These are phyloP conservation scores for Bombus fervidus DNA, from an alignment of 1,140 invertebrate species.

Conservation along the genomic window DNA sequence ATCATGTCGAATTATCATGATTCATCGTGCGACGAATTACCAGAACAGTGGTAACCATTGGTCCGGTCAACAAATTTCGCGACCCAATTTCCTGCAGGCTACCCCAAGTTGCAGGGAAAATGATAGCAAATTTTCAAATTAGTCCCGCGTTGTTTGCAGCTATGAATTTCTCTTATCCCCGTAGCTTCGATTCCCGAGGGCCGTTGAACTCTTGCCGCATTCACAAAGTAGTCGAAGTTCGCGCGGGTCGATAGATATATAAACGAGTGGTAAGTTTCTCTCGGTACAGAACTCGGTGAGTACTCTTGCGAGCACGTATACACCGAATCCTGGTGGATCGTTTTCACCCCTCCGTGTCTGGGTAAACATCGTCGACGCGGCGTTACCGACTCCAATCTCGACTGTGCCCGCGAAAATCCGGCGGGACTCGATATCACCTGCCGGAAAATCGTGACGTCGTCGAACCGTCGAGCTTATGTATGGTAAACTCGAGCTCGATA, in stretches of 20 bases:
- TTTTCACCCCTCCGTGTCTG: constrained; percentile 60
- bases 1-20: background rate
- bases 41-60: background rate
- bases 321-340: constrained; percentile 58
- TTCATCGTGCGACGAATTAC: background rate
- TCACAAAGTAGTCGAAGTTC: constrained; percentile 50
- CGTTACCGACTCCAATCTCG: constrained; percentile 69
- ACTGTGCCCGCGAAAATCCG: constrained; percentile 61
- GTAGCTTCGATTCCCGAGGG: constrained; percentile 30
- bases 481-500: constrained; percentile 48
- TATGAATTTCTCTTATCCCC: constrained; percentile 3
- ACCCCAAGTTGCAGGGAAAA: background rate
- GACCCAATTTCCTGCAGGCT: background rate
- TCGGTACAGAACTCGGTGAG: constrained; percentile 25
- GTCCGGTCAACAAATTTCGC: background rate
- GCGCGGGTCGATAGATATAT: constrained; percentile 49
- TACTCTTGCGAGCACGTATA: constrained; percentile 43
- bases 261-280: constrained; percentile 48
- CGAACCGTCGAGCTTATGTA: constrained; percentile 45
- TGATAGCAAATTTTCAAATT: constrained; percentile 15
- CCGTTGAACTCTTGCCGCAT: constrained; percentile 46
- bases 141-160: constrained; percentile 2
- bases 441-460: constrained; percentile 59
- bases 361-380: constrained; percentile 70
- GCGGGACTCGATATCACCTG: constrained; percentile 64